Evolutionary conservation across 2,888 invertebrate genomes (phyloP).

Genomic region (Operophtera brumata): DNA sequence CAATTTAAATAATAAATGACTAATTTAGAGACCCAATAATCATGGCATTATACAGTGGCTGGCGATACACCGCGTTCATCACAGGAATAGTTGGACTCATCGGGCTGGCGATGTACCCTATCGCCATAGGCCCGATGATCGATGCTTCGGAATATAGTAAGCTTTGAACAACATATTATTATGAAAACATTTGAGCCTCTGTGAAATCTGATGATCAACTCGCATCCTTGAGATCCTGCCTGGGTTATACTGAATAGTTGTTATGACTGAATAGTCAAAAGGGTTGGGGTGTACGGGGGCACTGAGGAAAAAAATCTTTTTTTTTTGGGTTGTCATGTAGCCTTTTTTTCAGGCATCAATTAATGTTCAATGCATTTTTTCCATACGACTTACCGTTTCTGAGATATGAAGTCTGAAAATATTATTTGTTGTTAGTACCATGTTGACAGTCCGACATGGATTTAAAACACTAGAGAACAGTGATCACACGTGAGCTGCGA

Average conservation of each 20-base stretch:
- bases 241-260: background rate
- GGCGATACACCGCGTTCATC: slow-evolving; percentile 77
- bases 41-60: slow-evolving; percentile 61
- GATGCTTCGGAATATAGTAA: slow-evolving; percentile 84
- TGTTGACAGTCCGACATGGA: too few relatives aligned
- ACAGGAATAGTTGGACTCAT: slow-evolving; percentile 78
- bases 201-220: background rate
- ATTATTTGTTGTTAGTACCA: too few relatives aligned
- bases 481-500: too few relatives aligned
- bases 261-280: too few relatives aligned
- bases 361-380: too few relatives aligned
- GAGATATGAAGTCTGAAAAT: too few relatives aligned
- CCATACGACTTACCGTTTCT: too few relatives aligned
- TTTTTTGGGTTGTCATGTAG: too few relatives aligned
- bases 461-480: too few relatives aligned
- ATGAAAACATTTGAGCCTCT: background rate
- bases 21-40: background rate
- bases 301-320: too few relatives aligned
- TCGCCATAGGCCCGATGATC: slow-evolving; percentile 82
- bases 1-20: background rate
- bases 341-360: too few relatives aligned
- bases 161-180: slow-evolving; percentile 36
- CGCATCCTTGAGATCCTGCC: background rate
- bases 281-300: too few relatives aligned
- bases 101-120: slow-evolving; percentile 79